Conservation (phyloP, 2,888 invertebrate species). For the Homarus gammarus region DNA sequence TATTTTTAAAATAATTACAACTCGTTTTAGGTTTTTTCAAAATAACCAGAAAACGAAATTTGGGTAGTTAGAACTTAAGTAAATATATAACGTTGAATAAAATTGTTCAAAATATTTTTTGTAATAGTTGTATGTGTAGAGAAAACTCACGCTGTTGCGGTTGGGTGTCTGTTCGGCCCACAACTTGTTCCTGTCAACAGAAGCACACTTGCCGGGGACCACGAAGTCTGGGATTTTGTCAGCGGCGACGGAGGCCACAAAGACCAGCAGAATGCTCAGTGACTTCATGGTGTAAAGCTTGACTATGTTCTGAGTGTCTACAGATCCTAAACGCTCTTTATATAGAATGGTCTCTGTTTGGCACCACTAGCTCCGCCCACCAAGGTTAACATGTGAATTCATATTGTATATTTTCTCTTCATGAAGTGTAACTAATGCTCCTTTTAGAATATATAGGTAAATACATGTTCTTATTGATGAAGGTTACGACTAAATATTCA, state of each 20-base stretch:
- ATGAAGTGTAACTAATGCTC: too few relatives aligned
- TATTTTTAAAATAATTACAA: too few relatives aligned
- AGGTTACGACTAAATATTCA: too few relatives aligned
- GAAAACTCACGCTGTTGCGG: constrained; percentile 9
- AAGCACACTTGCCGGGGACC: constrained; percentile 15
- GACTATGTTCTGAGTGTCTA: not conserved
- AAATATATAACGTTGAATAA: constrained; percentile 8
- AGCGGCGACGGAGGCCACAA: constrained; percentile 12
- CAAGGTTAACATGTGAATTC: too few relatives aligned
- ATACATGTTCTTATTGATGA: too few relatives aligned
- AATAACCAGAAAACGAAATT: too few relatives aligned
- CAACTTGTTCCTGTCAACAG: not conserved
- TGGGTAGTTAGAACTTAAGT: too few relatives aligned
- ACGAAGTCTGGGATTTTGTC: constrained; percentile 35
- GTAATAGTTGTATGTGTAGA: not conserved
- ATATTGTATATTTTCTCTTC: too few relatives aligned
- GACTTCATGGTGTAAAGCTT: not conserved
- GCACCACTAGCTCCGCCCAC: too few relatives aligned
- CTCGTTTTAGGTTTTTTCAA: too few relatives aligned
- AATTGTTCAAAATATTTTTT: not conserved
- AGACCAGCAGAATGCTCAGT: not conserved
- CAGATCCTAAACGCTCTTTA: not conserved
- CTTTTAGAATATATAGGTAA: too few relatives aligned
- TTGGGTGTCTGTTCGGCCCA: not conserved
- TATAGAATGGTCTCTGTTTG: too few relatives aligned